Percentiles rank a stretch among this genome's conserved stretches.
Conservation (phyloP, 2,888 invertebrate species). For the Drosophila robusta region DNA sequence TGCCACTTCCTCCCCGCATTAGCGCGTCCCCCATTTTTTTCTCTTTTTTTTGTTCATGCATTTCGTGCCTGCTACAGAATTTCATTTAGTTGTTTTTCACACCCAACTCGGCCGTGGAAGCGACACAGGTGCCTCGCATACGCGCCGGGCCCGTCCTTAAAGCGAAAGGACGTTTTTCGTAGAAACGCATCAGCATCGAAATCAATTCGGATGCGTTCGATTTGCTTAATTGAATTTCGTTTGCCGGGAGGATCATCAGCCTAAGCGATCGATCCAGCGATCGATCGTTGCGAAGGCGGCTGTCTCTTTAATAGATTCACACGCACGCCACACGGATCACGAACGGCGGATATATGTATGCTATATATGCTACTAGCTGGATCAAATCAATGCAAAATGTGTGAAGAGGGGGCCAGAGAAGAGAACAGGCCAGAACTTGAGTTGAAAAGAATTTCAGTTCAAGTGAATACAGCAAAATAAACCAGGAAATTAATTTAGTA, state of each 20-base stretch:
- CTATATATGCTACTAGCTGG: neutral
- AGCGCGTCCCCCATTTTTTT: slow-evolving; percentile 1
- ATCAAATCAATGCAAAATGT: slow-evolving; percentile 6
- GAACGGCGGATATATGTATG: slow-evolving; percentile 1
- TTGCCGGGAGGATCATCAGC: slow-evolving; percentile 12
- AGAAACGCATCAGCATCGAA: slow-evolving; percentile 64
- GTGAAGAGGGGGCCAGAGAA: neutral
- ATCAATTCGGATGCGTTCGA: slow-evolving; percentile 69
- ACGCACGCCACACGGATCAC: slow-evolving; percentile 55
- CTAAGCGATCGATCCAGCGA: slow-evolving; percentile 24
- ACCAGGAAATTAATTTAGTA: too few relatives aligned
- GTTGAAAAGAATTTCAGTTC: too few relatives aligned
- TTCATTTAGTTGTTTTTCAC: slow-evolving; percentile 50
- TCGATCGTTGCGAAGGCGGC: slow-evolving; percentile 35
- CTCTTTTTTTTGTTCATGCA: neutral
- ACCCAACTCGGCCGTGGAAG: slow-evolving; percentile 33
- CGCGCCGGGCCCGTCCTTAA: slow-evolving; percentile 5
- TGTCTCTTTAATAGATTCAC: slow-evolving; percentile 71
- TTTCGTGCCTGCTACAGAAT: slow-evolving; percentile 46
- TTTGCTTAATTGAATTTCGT: slow-evolving; percentile 78
- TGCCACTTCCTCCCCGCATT: slow-evolving; percentile 50
- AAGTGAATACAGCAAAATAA: too few relatives aligned
- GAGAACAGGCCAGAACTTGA: too few relatives aligned
- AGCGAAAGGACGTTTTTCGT: slow-evolving; percentile 56
- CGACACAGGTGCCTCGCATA: slow-evolving; percentile 58